A percentile compares a stretch with the other conserved stretches of the same genome.
These are phyloP conservation scores for Ernsta delagoae DNA, from an alignment of 2,888 invertebrate genomes.

Conservation along the genomic window DNA sequence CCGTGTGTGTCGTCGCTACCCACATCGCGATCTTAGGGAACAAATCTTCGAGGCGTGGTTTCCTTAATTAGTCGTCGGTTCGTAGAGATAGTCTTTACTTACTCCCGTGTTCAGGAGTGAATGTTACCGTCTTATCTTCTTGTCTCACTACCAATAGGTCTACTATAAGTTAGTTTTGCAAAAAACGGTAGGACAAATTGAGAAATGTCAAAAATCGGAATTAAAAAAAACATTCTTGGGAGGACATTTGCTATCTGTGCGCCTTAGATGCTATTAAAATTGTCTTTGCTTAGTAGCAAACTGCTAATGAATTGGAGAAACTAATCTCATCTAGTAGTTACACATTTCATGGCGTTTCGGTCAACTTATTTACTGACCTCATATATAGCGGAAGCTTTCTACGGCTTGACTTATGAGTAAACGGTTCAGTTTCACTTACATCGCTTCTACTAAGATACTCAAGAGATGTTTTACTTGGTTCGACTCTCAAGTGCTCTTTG, in stretches of 20 bases:
- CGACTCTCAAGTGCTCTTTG: conserved; percentile 17
- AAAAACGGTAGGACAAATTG: background rate
- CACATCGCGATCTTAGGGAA: background rate
- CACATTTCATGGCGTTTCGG: conserved; percentile 31
- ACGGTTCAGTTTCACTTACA: conserved; percentile 13
- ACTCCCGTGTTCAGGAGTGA: conserved; percentile 2
- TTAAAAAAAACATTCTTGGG: background rate
- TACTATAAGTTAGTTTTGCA: background rate
- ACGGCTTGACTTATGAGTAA: conserved; percentile 30
- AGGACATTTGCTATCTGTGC: background rate
- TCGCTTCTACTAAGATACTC: conserved; percentile 8
- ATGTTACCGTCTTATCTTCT: conserved; percentile 8
- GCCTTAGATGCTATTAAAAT: background rate
- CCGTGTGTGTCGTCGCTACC: conserved; percentile 5
- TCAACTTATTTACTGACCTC: conserved; percentile 31
- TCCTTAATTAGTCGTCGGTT: conserved; percentile 6
- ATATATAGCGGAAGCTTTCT: conserved; percentile 33
- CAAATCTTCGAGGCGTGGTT: conserved; percentile 7
- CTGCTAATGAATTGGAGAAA: conserved; percentile 31
- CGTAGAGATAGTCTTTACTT: conserved; percentile 6
- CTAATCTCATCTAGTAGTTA: conserved; percentile 9
- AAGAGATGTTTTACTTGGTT: conserved; percentile 21
- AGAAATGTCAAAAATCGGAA: background rate
- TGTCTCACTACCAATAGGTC: background rate
- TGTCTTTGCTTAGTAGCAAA: background rate